Evolutionary conservation across 2,888 invertebrate genomes (phyloP), one percentile per base, ranked within the genome.

Genomic region (Eristalinus sepulchralis): DNA sequence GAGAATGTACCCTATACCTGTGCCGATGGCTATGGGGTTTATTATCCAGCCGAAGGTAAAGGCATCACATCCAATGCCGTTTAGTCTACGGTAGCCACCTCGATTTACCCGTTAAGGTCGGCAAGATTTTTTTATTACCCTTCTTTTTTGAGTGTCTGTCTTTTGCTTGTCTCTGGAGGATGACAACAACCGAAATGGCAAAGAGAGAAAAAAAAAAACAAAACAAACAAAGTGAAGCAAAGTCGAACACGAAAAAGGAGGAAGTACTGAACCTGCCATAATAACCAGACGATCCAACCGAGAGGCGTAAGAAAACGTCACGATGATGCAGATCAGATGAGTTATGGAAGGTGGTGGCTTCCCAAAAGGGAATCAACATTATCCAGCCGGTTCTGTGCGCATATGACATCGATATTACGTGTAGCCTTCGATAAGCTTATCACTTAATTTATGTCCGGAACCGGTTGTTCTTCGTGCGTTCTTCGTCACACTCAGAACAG

Each of bases 91-190:
- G 71, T 70, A 53, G 53, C 66, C 80, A 68, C 57, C 57, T 39
- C 63, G 27, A 73, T 75, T 71, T 70, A 79, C 78, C 86, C 86
- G 86, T 86, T 86, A 86, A 83, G 83, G 83, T 83, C 75, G 83
- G 57, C 86, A 79, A 66, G 64, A 78, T 47, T 47, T 47, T 47
- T 0, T 17, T 47, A 47, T 47, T 47, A 47, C 47, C 17, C 8
- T 47, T 47, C 17, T 47, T 47, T 17, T 17, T 1, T n/a, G 39
- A 82, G 64, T 36, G 33, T 34, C 1, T n/a, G 39, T 39, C 39
- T 47, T n/a, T 47, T 6, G 47, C 47, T 4, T 17, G 17, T 47
- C 80, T 63, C 47, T 73, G 71, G 67, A 79, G 34, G 70, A 73
- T 78, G 83, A 78, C 68, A 64, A 62, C 60, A 78, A 78, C 66